Conservation (phyloP, 2,888 invertebrate species). For the Lymantria dispar region DNA sequence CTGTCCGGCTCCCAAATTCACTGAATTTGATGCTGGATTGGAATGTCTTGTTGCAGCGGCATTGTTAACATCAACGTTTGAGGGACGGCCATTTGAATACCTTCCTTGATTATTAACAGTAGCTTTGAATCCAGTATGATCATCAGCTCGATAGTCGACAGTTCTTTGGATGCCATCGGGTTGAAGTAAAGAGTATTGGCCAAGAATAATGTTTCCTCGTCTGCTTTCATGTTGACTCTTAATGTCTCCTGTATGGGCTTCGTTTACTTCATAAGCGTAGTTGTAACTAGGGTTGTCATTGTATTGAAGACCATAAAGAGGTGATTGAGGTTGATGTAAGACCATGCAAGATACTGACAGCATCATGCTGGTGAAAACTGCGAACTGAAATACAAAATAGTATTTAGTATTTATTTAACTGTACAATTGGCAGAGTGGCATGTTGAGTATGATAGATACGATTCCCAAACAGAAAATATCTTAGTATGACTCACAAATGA, state of each 20-base stretch:
- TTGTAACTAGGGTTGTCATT: slow-evolving; percentile 67
- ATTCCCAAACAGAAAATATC: too few species aligned
- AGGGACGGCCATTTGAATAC: slow-evolving; percentile 8
- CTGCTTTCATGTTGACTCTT: slow-evolving; percentile 79
- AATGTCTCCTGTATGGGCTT: slow-evolving; percentile 76
- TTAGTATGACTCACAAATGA: too few species aligned
- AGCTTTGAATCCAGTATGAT: slow-evolving; percentile 77
- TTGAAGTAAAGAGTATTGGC: slow-evolving; percentile 79
- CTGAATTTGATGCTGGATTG: slow-evolving; percentile 2
- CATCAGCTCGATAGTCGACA: slow-evolving; percentile 81
- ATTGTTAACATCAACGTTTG: slow-evolving; percentile 5
- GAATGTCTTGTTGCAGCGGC: slow-evolving; percentile 10
- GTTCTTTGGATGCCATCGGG: slow-evolving; percentile 79
- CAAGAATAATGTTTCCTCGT: slow-evolving; percentile 74
- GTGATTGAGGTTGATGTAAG: slow-evolving; percentile 49
- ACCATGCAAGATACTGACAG: slow-evolving; percentile 61
- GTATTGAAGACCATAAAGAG: slow-evolving; percentile 39
- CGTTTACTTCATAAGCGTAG: slow-evolving; percentile 81
- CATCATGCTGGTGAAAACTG: slow-evolving; percentile 46
- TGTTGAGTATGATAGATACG: too few species aligned
- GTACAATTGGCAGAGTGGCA: too few species aligned
- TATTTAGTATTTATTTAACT: neutral
- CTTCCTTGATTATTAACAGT: slow-evolving; percentile 69
- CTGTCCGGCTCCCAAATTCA: slow-evolving; percentile 1
- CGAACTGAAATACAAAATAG: slow-evolving; percentile 35